Percentiles rank a stretch among this genome's conserved stretches.
Evolutionary conservation across 2,888 invertebrate species (phyloP).

Genomic region (Ypsolopha sequella): DNA sequence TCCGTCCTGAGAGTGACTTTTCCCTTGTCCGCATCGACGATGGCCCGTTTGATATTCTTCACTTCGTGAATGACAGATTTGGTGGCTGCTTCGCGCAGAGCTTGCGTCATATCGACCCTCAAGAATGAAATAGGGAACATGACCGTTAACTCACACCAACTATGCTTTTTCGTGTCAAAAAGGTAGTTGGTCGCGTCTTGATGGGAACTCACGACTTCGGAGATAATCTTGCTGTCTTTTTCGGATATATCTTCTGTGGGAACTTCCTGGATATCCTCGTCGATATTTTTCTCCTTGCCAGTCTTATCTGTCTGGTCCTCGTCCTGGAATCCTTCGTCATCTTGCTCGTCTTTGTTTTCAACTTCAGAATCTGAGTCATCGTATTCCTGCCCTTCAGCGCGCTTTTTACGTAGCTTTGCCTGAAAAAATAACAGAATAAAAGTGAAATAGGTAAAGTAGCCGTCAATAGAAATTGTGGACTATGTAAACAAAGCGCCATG

Average conservation of each 20-base stretch:
- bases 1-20: constrained; percentile 88
- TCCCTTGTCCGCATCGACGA: constrained; percentile 78
- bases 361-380: constrained; percentile 75
- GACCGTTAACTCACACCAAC: constrained; percentile 89
- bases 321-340: constrained; percentile 46
- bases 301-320: constrained; percentile 20
- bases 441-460: not conserved
- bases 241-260: constrained; percentile 26
- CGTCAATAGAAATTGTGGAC: not conserved
- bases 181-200: constrained; percentile 72
- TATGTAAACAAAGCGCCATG: too few relatives aligned
- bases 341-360: constrained; percentile 57
- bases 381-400: constrained; percentile 74
- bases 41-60: constrained; percentile 85
- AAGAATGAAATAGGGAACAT: constrained; percentile 68
- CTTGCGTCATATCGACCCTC: constrained; percentile 78
- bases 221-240: constrained; percentile 39
- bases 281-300: constrained; percentile 25
- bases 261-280: constrained; percentile 27
- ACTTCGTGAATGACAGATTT: constrained; percentile 85
- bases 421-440: constrained; percentile 20
- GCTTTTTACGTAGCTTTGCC: constrained; percentile 66
- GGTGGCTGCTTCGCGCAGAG: constrained; percentile 77
- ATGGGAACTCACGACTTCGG: constrained; percentile 46
- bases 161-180: constrained; percentile 80